Percentiles rank a stretch among this genome's conserved stretches.
Conservation (phyloP, 1,140 invertebrate species). For the Calliopsis andreniformis region DNA sequence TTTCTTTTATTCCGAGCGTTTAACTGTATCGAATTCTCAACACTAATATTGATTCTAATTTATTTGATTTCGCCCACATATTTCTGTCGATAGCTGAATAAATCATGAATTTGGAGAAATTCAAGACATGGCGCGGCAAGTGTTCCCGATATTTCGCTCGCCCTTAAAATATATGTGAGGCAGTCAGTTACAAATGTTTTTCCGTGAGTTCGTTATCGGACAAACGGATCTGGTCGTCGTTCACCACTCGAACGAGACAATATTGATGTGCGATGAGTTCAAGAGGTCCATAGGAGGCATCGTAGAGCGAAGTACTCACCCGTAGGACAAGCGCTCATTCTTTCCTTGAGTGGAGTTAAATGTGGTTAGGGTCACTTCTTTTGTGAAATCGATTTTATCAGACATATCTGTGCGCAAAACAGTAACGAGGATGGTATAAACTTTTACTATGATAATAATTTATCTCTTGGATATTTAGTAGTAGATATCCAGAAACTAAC, state of each 20-base stretch:
- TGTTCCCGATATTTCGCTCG: background rate
- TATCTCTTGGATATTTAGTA: too few species aligned
- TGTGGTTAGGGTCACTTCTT: slow-evolving; percentile 49
- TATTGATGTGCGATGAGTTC: slow-evolving; percentile 68
- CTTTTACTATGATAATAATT: background rate
- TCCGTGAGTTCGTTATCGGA: slow-evolving; percentile 39
- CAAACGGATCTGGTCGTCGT: slow-evolving; percentile 50
- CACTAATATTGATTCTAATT: background rate
- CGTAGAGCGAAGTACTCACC: slow-evolving; percentile 59
- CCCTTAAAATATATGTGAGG: slow-evolving; percentile 9
- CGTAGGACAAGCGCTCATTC: slow-evolving; percentile 61
- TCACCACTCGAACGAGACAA: slow-evolving; percentile 62
- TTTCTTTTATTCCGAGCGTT: background rate
- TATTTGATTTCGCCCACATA: too few species aligned
- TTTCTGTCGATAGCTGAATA: too few species aligned
- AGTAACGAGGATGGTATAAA: background rate
- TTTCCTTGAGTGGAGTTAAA: slow-evolving; percentile 64
- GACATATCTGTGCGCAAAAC: slow-evolving; percentile 20
- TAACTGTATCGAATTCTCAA: background rate
- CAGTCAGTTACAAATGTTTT: slow-evolving; percentile 39
- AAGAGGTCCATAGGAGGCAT: slow-evolving; percentile 61
- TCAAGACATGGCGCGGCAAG: background rate
- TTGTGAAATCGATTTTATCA: slow-evolving; percentile 58
- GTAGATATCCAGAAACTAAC: too few species aligned
- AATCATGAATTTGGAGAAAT: background rate